phyloP scores from a whole-genome alignment of 1,140 invertebrate genomes.

The Trichonephila clavata region DNA sequence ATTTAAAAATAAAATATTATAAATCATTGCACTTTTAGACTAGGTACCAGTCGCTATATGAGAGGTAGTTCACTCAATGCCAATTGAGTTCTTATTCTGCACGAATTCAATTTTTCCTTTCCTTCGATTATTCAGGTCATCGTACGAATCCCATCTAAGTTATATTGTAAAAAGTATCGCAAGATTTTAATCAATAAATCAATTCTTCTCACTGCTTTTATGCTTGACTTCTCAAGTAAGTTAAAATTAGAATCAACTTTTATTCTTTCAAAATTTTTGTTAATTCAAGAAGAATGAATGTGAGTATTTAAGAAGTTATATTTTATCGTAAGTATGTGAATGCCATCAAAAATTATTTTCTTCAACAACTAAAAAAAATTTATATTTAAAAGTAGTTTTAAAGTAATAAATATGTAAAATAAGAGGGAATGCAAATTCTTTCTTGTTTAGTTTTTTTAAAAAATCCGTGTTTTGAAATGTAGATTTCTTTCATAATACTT shows the following conservation, averaged over 20 bases:
- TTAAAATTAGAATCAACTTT: background rate
- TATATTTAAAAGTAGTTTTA: no score
- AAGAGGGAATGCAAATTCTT: no score
- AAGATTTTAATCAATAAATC: constrained; percentile 2
- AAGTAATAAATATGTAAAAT: no score
- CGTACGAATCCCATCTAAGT: background rate
- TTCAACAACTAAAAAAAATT: no score
- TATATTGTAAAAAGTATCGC: background rate
- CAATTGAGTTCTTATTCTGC: background rate
- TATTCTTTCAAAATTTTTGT: background rate
- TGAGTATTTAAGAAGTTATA: no score
- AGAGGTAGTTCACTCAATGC: background rate
- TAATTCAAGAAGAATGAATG: no score
- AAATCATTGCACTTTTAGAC: background rate
- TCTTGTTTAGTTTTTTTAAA: no score
- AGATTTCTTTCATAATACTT: no score
- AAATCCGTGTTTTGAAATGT: no score
- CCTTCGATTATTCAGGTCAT: constrained; percentile 12
- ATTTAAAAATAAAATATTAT: background rate
- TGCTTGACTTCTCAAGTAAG: background rate
- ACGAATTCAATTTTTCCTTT: constrained; percentile 17
- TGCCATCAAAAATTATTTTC: no score
- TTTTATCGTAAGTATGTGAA: background rate
- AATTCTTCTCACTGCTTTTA: background rate
- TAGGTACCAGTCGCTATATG: background rate